phyloP scores from a whole-genome alignment of 2,113 vertebrate species.

The Bombycilla garrulus region DNA sequence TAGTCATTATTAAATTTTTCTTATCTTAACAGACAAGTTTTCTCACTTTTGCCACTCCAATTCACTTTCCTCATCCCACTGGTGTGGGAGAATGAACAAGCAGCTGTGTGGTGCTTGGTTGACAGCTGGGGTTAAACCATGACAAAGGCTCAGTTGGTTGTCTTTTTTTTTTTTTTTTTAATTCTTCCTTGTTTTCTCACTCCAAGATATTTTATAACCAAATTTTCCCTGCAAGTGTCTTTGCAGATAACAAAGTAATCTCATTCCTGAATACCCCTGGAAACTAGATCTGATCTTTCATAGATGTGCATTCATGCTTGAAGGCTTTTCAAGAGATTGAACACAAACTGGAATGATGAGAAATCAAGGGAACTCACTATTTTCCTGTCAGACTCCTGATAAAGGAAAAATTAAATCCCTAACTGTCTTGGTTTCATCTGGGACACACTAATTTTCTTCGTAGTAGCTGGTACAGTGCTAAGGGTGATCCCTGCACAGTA shows the following conservation, averaged over 20 bases:
- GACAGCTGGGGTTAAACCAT: background rate
- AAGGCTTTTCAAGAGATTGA: background rate
- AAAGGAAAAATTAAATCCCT: background rate
- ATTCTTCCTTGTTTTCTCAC: background rate
- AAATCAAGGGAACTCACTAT: background rate
- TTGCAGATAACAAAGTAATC: background rate
- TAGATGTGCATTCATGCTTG: background rate
- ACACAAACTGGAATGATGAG: background rate
- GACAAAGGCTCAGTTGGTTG: background rate
- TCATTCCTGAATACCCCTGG: background rate
- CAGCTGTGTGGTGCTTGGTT: background rate
- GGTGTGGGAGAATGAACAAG: background rate
- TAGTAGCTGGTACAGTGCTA: background rate
- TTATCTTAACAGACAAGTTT: background rate
- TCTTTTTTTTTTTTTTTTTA: background rate
- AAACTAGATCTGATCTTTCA: background rate
- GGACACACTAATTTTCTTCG: background rate
- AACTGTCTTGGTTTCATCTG: background rate
- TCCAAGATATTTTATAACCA: background rate
- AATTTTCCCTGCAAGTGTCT: background rate
- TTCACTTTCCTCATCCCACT: background rate
- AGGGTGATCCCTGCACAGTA: background rate
- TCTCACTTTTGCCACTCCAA: background rate
- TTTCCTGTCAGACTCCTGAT: background rate
- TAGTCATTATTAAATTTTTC: background rate